Conservation (phyloP, 2,113 vertebrate genomes). For the Turdus rufiventris region DNA sequence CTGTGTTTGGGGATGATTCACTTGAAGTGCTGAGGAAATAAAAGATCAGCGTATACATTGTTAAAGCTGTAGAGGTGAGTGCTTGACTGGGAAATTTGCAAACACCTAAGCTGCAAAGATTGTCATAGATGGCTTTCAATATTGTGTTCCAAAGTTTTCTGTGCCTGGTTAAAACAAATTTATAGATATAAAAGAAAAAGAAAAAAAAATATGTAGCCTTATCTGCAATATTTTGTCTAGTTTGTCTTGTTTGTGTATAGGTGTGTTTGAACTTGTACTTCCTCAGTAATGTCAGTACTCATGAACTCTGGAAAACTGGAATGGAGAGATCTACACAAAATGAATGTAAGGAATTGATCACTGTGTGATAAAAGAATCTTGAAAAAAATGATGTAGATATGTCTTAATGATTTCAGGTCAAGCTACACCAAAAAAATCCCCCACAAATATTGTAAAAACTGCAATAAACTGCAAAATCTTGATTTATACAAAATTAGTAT, state of each 20-base stretch:
- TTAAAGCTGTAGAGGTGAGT: slow-evolving; percentile 18
- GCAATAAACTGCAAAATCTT: slow-evolving; percentile 69
- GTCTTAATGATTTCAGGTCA: slow-evolving; percentile 43
- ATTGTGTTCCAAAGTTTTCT: slow-evolving; percentile 56
- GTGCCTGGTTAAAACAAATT: slow-evolving; percentile 50
- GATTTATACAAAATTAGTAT: slow-evolving; percentile 14
- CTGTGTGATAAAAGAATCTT: slow-evolving; percentile 28
- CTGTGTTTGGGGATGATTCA: not conserved
- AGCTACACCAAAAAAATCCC: slow-evolving; percentile 37
- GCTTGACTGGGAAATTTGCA: slow-evolving; percentile 13
- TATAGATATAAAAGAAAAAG: not conserved
- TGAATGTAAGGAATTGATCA: slow-evolving; percentile 35
- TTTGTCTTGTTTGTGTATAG: slow-evolving; percentile 39
- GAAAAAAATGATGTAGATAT: slow-evolving; percentile 4
- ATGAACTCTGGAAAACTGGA: slow-evolving; percentile 13
- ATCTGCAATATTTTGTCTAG: slow-evolving; percentile 22
- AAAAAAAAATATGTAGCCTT: not conserved
- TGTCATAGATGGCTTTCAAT: slow-evolving; percentile 16
- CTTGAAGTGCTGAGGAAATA: not conserved
- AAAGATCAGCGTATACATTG: not conserved
- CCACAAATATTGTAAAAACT: slow-evolving; percentile 4
- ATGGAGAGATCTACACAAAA: not conserved
- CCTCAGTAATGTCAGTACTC: not conserved
- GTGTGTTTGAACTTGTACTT: slow-evolving; percentile 17
- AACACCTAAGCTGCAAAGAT: not conserved